Base-by-base conservation (phyloP, 2,113 vertebrate species). In the Ceuthmochares aereus region DNA sequence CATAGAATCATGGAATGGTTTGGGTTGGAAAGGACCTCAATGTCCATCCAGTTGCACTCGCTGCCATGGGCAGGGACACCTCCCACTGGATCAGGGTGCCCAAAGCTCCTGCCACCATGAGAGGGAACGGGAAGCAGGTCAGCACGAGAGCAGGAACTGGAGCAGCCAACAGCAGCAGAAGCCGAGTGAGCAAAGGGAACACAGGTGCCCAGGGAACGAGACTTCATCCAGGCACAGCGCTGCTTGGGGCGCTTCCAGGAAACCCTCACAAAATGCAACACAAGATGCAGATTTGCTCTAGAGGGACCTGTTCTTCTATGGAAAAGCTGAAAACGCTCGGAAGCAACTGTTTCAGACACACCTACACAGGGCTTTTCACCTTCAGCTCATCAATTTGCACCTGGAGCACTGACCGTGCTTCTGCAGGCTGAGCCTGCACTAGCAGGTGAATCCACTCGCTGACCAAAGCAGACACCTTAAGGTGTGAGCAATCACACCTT, bases 301-400 rank as follows among this genome's bases (percentile, higher is more conserved):
- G 2, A 59, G 21, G 9, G 82, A 18, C 23, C 27, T 30, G 55
- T 13, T 62, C 27, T 36, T 37, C 16, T 40, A 4, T 0, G 21
- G n/a, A 49, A 63, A 56, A 59, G 43, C 11, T 55, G 26, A 11
- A 80, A 64, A 81, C 52, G 7, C 63, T 47, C 4, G 0, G 12
- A 37, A 52, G 11, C 26, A 36, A 2, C 6, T 29, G 29, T 77
- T 69, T 74, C 0, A 0, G 23, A 18, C 14, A 21, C 6, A 3
- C 21, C 42, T 25, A 26, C 9, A 17, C 29, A 34, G 40, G 18
- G 18, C 27, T 66, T 80, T 69, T 73, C 22, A 42, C 59, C 49
- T 68, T 40, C 58, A 64, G 43, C 37, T 37, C 3, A 64, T 36
- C 23, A 2, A 20, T 43, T 64, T 47, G 49, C 10, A 56, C 26